Conservation (phyloP, 1,140 invertebrate genomes). For the Acromyrmex heyeri region DNA sequence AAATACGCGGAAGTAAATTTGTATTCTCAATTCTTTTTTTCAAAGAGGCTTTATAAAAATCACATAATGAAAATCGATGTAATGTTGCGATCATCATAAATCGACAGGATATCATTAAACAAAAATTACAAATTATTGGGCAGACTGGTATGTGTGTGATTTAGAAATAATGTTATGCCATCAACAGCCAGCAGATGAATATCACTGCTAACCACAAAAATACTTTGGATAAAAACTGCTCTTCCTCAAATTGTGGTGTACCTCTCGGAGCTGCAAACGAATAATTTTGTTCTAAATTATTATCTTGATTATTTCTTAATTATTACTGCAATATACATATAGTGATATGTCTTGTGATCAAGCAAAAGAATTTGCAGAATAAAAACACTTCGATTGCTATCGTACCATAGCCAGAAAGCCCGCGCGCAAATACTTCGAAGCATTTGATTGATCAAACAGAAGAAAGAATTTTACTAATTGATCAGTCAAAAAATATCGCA, state of each 20-base stretch:
- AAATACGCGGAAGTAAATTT: background rate
- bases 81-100: slow-evolving; percentile 68
- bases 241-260: slow-evolving; percentile 95
- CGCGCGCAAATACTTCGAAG: no score
- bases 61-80: slow-evolving; percentile 60
- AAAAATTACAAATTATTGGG: slow-evolving; percentile 61
- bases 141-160: slow-evolving; percentile 24
- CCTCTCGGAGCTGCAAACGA: slow-evolving; percentile 91
- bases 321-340: background rate
- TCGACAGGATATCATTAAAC: slow-evolving; percentile 29
- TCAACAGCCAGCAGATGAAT: slow-evolving; percentile 96
- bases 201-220: slow-evolving; percentile 97
- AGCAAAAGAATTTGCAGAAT: no score
- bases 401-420: no score
- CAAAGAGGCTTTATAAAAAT: slow-evolving; percentile 17
- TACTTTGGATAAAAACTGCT: slow-evolving; percentile 96
- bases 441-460: no score
- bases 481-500: no score
- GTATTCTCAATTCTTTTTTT: background rate
- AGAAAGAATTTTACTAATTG: no score
- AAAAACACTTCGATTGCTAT: no score
- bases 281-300: slow-evolving; percentile 16
- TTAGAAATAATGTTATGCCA: slow-evolving; percentile 90
- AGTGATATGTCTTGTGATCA: no score
- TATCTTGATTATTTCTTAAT: background rate